A percentile compares a stretch with the other conserved stretches of the same genome.
phyloP scores from a whole-genome alignment of 2,113 vertebrate genomes.

The Telmatochromis brichardi region DNA sequence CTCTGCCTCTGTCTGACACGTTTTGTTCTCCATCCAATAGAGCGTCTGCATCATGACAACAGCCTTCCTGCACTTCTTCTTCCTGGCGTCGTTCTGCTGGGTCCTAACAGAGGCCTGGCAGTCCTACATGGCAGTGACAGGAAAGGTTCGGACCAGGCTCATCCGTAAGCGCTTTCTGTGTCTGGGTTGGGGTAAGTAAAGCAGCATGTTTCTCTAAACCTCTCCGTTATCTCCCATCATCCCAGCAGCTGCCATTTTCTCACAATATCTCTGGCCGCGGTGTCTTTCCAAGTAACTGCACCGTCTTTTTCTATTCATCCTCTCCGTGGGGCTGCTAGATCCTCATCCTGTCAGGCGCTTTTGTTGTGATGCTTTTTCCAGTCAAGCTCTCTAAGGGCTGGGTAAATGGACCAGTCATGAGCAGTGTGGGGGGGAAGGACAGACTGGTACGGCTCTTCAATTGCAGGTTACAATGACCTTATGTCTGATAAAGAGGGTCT shows the following conservation, averaged over 20 bases:
- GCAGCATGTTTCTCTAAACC: slow-evolving; percentile 21
- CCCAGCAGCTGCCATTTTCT: slow-evolving; percentile 18
- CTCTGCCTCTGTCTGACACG: slow-evolving; percentile 1
- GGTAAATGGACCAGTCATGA: slow-evolving; percentile 38
- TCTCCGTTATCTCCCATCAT: slow-evolving; percentile 17
- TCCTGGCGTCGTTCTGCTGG: slow-evolving; percentile 99
- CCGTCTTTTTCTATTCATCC: background rate
- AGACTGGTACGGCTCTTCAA: background rate
- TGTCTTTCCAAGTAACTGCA: slow-evolving; percentile 1
- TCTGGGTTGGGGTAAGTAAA: slow-evolving; percentile 92
- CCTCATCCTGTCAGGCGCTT: slow-evolving; percentile 24
- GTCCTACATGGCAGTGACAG: slow-evolving; percentile 99
- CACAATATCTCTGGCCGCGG: background rate
- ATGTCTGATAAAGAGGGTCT: slow-evolving; percentile 19
- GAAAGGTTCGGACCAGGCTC: slow-evolving; percentile 95
- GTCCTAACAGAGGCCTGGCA: slow-evolving; percentile 99
- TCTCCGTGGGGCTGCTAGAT: background rate
- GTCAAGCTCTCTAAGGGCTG: slow-evolving; percentile 27
- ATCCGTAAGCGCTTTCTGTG: slow-evolving; percentile 98
- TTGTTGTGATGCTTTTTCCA: slow-evolving; percentile 39
- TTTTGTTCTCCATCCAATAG: slow-evolving; percentile 62
- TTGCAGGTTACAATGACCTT: slow-evolving; percentile 38
- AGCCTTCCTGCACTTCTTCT: slow-evolving; percentile 98
- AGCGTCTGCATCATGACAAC: slow-evolving; percentile 96
- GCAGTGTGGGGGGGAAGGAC: background rate